phyloP scores from a whole-genome alignment of 2,888 invertebrate species.

The Euplexia lucipara region DNA sequence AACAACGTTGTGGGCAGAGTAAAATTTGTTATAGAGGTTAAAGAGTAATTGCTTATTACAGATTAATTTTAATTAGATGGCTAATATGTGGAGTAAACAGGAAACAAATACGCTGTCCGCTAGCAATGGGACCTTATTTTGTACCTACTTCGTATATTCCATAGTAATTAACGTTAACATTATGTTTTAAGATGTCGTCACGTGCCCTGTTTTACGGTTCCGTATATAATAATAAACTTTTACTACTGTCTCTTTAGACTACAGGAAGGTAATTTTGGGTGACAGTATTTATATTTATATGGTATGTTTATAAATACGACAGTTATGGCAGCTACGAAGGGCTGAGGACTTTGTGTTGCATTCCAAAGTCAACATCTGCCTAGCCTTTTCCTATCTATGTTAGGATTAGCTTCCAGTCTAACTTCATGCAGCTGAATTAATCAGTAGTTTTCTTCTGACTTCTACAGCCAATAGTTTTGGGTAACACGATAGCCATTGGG shows the following conservation, averaged over 20 bases:
- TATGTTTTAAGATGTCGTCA: constrained; percentile 44
- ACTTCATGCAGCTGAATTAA: too few species aligned
- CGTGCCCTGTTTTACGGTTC: constrained; percentile 43
- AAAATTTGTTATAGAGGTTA: too few species aligned
- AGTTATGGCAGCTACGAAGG: background rate
- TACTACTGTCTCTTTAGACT: constrained; percentile 30
- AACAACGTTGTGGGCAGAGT: too few species aligned
- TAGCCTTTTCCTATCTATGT: too few species aligned
- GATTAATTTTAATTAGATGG: too few species aligned
- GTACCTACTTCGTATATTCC: constrained; percentile 14
- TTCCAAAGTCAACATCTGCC: too few species aligned
- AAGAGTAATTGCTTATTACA: too few species aligned
- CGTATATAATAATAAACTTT: constrained; percentile 51
- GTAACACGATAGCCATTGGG: too few species aligned
- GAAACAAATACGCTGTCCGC: background rate
- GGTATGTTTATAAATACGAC: constrained; percentile 11
- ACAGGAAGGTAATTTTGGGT: constrained; percentile 16
- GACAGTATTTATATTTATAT: background rate
- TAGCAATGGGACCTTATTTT: constrained; percentile 11
- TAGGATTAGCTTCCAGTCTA: too few species aligned
- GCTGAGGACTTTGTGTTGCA: background rate
- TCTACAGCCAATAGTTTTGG: too few species aligned
- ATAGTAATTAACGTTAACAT: constrained; percentile 50
- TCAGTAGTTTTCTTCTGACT: too few species aligned
- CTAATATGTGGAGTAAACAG: background rate